Conservation (phyloP, 2,113 vertebrate species). For the Arenaria interpres region DNA sequence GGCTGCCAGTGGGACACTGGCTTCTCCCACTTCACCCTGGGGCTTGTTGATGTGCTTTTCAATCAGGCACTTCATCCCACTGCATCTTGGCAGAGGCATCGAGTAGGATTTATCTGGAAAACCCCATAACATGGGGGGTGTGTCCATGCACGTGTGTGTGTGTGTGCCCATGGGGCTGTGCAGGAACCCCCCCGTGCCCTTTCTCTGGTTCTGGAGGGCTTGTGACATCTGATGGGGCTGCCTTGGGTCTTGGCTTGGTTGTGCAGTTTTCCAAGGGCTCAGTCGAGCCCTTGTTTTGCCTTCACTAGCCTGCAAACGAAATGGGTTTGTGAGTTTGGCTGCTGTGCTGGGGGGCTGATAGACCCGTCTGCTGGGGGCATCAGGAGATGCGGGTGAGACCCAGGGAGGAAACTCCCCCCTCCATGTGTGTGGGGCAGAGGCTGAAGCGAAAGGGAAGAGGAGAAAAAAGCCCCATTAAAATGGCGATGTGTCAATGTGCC, state of each 20-base stretch:
- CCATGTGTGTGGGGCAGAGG: neutral
- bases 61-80: neutral
- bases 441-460: neutral
- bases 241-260: accelerated
- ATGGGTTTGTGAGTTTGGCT: neutral
- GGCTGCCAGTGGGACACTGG: neutral
- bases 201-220: neutral
- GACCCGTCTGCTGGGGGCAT: neutral
- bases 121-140: too few species aligned
- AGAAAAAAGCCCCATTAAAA: neutral
- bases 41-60: neutral
- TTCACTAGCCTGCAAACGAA: neutral
- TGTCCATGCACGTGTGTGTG: too few species aligned
- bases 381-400: neutral
- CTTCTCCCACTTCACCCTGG: too few species aligned
- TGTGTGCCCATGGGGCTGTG: neutral
- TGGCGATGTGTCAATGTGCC: neutral
- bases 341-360: neutral
- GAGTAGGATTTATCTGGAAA: neutral
- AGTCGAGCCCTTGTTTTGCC: neutral
- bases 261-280: neutral
- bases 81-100: neutral
- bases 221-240: neutral
- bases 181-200: neutral
- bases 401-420: neutral